Evolutionary conservation across 64 coral and sea anemone genomes (phyloP), one percentile per base, ranked within the genome.

Genomic region (Actinia tenebrosa): DNA sequence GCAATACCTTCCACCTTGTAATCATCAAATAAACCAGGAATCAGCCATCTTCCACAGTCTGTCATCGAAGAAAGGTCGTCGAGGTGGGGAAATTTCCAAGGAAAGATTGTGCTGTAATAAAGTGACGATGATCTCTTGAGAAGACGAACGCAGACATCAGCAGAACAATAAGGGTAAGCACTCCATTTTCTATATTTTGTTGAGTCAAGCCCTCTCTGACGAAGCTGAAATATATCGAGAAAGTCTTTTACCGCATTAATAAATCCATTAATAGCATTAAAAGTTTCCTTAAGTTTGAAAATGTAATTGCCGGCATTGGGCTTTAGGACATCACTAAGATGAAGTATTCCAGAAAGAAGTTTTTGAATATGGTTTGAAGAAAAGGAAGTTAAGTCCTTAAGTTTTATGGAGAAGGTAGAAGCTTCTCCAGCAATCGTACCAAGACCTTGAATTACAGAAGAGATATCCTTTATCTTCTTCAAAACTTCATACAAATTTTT

Each of bases 11-110:
- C 62, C 7, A 86, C 96, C 81, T 98, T 98, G 47, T 98, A 98
- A 44, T 98, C 93, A 68, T 98, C 96, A 84, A 98, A 98, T 15
- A 98, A 87, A 3, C 96, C 96, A 4, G 96, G 96, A 80, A 89
- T 92, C 1, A 94, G 87, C 96, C 96, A 98, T 52, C 90, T 85
- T 20, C 96, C 96, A 26, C 89, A 88, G 43, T 86, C 83, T 60
- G 50, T 52, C 52, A 95, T 87, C 16, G 96, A 92, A 17, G 96
- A 94, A 13, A 98, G 87, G 86, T 98, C 96, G 59, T 98, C 96
- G 10, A 98, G 80, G 80, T 98, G 96, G 25, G 90, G 89, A 55
- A 89, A 98, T 23, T 98, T 98, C 84, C 93, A 95, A 50, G 90
- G 75, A 37, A 98, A 98, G 58, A 98, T 92, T 11, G 91, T 92